Evolutionary conservation across 2,888 invertebrate species (phyloP).

Genomic region (Cyaniris semiargus): DNA sequence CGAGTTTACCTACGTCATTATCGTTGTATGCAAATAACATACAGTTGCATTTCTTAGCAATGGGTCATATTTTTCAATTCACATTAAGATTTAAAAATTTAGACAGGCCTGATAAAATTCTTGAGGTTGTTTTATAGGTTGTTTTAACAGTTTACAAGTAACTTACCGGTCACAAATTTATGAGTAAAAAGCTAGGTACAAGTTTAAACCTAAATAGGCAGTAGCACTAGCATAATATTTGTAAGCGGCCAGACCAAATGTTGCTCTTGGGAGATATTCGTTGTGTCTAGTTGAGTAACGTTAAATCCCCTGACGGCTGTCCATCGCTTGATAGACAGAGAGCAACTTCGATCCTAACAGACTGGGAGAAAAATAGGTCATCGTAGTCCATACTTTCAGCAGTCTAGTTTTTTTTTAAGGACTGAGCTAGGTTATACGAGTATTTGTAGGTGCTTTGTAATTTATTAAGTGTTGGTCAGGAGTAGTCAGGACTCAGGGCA

Average conservation of each 20-base stretch:
- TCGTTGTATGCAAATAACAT: not conserved
- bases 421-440: not conserved
- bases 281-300: not conserved
- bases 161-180: no score
- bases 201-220: not conserved
- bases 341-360: not conserved
- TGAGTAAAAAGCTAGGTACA: not conserved
- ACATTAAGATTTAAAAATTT: not conserved
- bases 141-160: no score
- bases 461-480: no score
- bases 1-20: constrained; percentile 2
- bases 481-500: no score
- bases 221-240: not conserved
- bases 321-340: not conserved
- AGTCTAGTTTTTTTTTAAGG: not conserved
- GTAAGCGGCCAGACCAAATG: not conserved
- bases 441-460: no score
- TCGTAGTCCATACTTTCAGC: not conserved
- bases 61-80: not conserved
- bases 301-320: not conserved
- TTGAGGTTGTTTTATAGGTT: no score
- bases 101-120: not conserved
- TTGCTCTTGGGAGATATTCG: not conserved
- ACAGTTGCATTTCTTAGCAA: not conserved
- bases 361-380: no score